Conservation (phyloP, 2,113 vertebrate genomes). For the Arenaria interpres region DNA sequence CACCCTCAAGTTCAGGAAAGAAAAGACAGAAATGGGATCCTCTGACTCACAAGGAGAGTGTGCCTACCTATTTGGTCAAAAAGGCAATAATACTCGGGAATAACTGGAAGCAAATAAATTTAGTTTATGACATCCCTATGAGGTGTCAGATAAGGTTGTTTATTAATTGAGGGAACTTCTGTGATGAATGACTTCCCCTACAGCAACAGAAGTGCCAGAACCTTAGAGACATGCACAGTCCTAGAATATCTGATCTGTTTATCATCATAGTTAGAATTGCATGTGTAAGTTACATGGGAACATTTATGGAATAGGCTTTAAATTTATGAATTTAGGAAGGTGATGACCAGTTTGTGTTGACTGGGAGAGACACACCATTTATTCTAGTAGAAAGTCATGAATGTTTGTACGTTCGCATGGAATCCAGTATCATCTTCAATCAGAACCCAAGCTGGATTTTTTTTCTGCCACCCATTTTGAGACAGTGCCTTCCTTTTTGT, state of each 20-base stretch:
- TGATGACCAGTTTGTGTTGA: neutral
- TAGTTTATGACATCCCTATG: neutral
- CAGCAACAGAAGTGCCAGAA: neutral
- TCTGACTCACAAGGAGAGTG: neutral
- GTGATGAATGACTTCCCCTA: constrained; percentile 45
- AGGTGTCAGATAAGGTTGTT: constrained; percentile 36
- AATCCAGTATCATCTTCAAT: neutral
- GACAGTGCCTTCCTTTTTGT: neutral
- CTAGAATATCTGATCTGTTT: neutral
- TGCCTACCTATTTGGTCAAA: neutral
- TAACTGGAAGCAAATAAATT: constrained; percentile 42
- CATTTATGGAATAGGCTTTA: neutral
- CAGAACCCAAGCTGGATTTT: neutral
- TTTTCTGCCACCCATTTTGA: neutral
- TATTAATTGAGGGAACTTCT: constrained; percentile 38
- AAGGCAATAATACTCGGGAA: neutral
- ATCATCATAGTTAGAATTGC: neutral
- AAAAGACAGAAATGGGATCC: neutral
- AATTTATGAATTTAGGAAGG: neutral
- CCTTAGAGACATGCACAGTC: neutral
- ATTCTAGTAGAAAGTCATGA: neutral
- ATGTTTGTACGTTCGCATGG: neutral
- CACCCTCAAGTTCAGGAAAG: neutral
- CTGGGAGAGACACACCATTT: neutral
- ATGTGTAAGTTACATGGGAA: neutral